Conservation (phyloP, 2,888 invertebrate species). For the Mythimna vitellina region DNA sequence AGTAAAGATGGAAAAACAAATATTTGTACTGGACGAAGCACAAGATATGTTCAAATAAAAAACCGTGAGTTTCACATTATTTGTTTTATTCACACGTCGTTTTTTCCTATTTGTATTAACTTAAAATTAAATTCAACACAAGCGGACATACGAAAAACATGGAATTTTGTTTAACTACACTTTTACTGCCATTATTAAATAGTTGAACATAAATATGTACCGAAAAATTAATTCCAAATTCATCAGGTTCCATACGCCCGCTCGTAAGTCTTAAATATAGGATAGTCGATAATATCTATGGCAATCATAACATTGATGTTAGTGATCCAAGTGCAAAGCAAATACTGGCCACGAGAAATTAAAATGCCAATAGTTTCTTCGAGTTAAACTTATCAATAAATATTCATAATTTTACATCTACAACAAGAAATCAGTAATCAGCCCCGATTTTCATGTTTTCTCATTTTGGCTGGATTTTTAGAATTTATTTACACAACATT, state of each 20-base stretch:
- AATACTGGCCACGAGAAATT: slow-evolving; percentile 56
- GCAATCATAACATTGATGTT: slow-evolving; percentile 68
- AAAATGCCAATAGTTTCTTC: slow-evolving; percentile 33
- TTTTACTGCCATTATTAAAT: slow-evolving; percentile 36
- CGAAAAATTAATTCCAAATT: slow-evolving; percentile 18
- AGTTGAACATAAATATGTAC: slow-evolving; percentile 18
- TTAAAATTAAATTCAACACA: slow-evolving; percentile 51
- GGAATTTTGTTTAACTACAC: slow-evolving; percentile 34
- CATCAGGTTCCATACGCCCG: slow-evolving; percentile 20
- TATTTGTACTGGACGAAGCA: slow-evolving; percentile 77
- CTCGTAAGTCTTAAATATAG: slow-evolving; percentile 39
- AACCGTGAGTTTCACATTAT: slow-evolving; percentile 49
- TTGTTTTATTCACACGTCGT: slow-evolving; percentile 70
- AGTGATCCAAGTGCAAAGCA: slow-evolving; percentile 60
- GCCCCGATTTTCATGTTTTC: slow-evolving; percentile 4
- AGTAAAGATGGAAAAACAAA: slow-evolving; percentile 90
- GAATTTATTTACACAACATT: slow-evolving; percentile 48
- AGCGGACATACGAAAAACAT: slow-evolving; percentile 40
- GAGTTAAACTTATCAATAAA: slow-evolving; percentile 17
- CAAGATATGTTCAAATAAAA: slow-evolving; percentile 76
- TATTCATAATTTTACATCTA: background rate
- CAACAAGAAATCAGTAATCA: slow-evolving; percentile 2
- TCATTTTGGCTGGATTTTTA: slow-evolving; percentile 1
- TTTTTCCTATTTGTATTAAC: slow-evolving; percentile 48
- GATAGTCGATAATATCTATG: slow-evolving; percentile 63